Base-by-base conservation (phyloP, 2,888 invertebrate species). In the Blastobasis adustella region DNA sequence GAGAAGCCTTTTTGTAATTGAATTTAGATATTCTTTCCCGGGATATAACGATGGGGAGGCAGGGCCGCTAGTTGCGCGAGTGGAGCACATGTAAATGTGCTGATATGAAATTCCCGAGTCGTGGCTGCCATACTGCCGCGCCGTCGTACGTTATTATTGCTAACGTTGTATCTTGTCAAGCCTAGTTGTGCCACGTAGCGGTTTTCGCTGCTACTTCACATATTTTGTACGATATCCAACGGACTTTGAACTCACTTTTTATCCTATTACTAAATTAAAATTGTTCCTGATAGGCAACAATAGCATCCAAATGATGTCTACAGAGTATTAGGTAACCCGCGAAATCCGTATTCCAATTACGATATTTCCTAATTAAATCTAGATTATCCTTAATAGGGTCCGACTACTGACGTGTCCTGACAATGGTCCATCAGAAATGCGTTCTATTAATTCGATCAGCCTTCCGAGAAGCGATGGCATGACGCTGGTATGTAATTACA, bases 1-100 rank as follows among this genome's bases (percentile, higher is more conserved):
- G 63, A 76, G 82, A 83, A 86, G 82, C 85, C 86, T 84, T 83
- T 83, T 84, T 84, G 86, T 87, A 88, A 88, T 88, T 88, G 88
- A 88, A 88, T 88, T 87, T 80, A 79, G 87, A 87, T 86, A 85
- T 84, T 85, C 82, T 78, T 79, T 78, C 73, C 74, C 76, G 74
- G 85, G 76, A 82, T 80, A 76, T 79, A 79, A 76, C 75, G 75
- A 73, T 67, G 71, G 78, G 81, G 80, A 74, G 77, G 77, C 65
- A 61, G 74, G 69, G 65, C 70, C 70, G 73, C 76, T 79, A 80
- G 81, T 82, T 81, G 73, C 66, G 61, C 73, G 71, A 68, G 72
- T 72, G 71, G 70, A 69, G 72, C 73, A 73, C 70, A 78, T 79
- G 73, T 73, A 74, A 76, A 77, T 79, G 76, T 69, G 69, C 66